Evolutionary conservation across 2,888 invertebrate genomes (phyloP), one percentile per base, ranked within the genome.

Genomic region (Philereme transversata): DNA sequence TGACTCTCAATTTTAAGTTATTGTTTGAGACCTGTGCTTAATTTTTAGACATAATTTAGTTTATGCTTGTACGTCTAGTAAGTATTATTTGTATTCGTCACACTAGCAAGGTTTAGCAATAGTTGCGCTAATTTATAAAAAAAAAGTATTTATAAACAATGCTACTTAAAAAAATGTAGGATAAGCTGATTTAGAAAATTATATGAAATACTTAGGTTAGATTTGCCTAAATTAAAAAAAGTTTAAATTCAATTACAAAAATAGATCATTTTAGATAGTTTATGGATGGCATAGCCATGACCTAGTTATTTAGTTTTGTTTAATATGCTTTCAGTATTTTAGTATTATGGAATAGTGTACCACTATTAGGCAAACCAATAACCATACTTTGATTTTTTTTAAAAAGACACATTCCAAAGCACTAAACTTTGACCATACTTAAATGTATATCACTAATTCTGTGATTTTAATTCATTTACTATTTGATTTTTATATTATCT

Each of bases 281-380:
- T 40, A 40, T 40, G 5, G 7, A 11, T 45, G 79, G 80, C 78
- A 60, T 71, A 79, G 82, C 79, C 82, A 82, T 82, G 80, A 82
- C 80, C 69, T 74, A 71, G 72, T 22, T 22, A 51, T 41, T 36
- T 45, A 51, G 64, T 69, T 55, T 45, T 51, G 65, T 69, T 60
- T 9, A 44, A 45, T 45, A 22, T 11, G 11, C 22, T 22, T 38
- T 34, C 22, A 48, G 33, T 51, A 56, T 22, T 22, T 10, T 43
- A 43, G 9, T 22, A 22, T 22, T 22, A 22, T 22, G 22, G 22
- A 22, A 22, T 22, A 22, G 22, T 22, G 22, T 22, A 22, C 22
- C 22, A 22, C 22, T 22, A 22, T 22, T 38, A 38, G 36, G 40
- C 40, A 40, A 22, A 22, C 22, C 22, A 7, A 6, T 40, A 40